Conservation (phyloP, 2,888 invertebrate genomes). For the Tiliacea aurago region DNA sequence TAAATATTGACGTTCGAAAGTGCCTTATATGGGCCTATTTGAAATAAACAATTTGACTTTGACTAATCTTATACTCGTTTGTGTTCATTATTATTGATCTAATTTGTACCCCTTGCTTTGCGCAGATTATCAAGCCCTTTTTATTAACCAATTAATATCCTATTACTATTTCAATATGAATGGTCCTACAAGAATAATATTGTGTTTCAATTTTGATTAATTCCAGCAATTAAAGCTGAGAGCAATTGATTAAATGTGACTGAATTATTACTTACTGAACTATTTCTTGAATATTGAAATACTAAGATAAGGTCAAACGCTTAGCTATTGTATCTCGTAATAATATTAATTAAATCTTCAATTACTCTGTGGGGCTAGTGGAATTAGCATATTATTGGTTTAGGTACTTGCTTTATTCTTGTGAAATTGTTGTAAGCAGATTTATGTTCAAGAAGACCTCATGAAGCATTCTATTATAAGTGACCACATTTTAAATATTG, state of each 20-base stretch:
- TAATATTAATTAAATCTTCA: slow-evolving; percentile 51
- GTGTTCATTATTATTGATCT: no score
- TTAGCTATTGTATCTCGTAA: slow-evolving; percentile 23
- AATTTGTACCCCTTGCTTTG: background rate
- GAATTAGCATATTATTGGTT: slow-evolving; percentile 47
- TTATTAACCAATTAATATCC: slow-evolving; percentile 53
- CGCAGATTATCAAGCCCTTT: slow-evolving; percentile 45
- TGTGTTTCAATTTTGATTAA: slow-evolving; percentile 59
- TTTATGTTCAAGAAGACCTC: no score
- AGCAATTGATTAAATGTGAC: slow-evolving; percentile 47
- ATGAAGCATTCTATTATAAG: no score
- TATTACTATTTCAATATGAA: slow-evolving; percentile 45
- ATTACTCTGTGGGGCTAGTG: slow-evolving; percentile 30
- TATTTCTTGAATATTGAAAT: slow-evolving; percentile 48
- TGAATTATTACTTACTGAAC: no score
- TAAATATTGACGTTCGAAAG: no score
- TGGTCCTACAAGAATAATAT: slow-evolving; percentile 42
- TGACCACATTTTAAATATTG: no score
- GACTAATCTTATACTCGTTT: no score
- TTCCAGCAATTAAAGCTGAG: slow-evolving; percentile 34
- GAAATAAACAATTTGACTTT: no score
- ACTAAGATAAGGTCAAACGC: slow-evolving; percentile 32
- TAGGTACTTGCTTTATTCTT: slow-evolving; percentile 5
- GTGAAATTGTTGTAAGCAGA: background rate
- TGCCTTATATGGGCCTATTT: no score